phyloP scores from a whole-genome alignment of 2,888 invertebrate species.

The Xestia rhomboidea region DNA sequence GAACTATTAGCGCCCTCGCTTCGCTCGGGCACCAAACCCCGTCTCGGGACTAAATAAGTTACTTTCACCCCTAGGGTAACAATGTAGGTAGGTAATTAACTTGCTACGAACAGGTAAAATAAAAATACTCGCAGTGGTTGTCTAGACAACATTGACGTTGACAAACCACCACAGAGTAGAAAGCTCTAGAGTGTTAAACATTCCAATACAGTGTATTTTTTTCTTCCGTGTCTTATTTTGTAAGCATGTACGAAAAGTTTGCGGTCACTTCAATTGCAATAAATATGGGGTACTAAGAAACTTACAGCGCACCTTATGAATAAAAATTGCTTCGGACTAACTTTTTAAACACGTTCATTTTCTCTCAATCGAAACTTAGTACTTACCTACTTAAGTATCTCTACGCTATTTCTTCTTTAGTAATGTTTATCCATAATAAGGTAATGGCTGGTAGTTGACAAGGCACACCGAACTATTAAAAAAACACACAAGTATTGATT shows the following conservation, averaged over 20 bases:
- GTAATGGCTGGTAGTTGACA: too few relatives aligned
- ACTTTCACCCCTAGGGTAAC: too few relatives aligned
- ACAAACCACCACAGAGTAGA: constrained; percentile 47
- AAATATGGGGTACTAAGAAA: not conserved
- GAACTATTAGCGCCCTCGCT: too few relatives aligned
- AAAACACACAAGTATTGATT: too few relatives aligned
- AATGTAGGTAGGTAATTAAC: too few relatives aligned
- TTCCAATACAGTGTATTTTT: constrained; percentile 7
- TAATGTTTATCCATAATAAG: too few relatives aligned
- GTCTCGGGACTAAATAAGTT: too few relatives aligned
- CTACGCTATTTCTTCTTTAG: too few relatives aligned
- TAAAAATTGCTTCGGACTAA: not conserved
- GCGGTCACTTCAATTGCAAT: not conserved
- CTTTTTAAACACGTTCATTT: not conserved
- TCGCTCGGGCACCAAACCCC: too few relatives aligned
- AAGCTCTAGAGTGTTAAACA: constrained; percentile 29
- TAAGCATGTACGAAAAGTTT: not conserved
- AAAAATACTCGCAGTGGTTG: constrained; percentile 5
- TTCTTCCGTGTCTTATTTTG: not conserved
- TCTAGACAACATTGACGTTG: constrained; percentile 49
- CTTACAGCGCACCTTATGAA: not conserved
- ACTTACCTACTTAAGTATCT: too few relatives aligned
- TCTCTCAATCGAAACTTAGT: not conserved
- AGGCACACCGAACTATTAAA: too few relatives aligned
- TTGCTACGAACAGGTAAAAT: not conserved